A percentile compares a stretch with the other conserved stretches of the same genome.
Conservation (phyloP, 35 echinoderm and acorn worm genomes). For the Ptychodera flava region DNA sequence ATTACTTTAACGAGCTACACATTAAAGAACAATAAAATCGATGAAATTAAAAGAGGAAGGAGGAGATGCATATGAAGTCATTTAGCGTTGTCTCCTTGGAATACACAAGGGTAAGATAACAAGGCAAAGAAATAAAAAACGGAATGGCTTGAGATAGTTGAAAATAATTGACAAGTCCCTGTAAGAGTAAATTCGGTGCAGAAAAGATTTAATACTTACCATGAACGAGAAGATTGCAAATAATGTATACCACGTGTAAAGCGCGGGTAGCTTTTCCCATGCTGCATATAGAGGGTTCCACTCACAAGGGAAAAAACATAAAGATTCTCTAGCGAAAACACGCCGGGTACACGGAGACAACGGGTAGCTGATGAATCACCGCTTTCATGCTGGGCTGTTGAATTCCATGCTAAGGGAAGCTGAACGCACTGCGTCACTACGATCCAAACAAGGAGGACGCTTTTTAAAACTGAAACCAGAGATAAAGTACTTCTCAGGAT, state of each 20-base stretch:
- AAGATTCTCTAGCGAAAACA: background rate
- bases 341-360: background rate
- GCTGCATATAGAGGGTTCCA: background rate
- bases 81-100: background rate
- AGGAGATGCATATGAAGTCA: background rate
- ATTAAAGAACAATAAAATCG: background rate
- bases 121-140: background rate
- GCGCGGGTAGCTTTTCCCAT: background rate
- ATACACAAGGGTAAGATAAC: background rate
- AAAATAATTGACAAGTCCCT: background rate
- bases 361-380: background rate
- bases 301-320: background rate
- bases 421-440: background rate
- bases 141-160: background rate
- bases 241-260: background rate
- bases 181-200: background rate
- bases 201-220: background rate
- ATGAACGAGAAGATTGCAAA: background rate
- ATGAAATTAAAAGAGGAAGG: background rate
- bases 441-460: no score
- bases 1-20: no score
- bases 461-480: no score
- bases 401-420: background rate
- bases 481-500: no score
- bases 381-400: background rate